Base-by-base conservation (phyloP, 2,113 vertebrate genomes). In the Embiotoca jacksoni region DNA sequence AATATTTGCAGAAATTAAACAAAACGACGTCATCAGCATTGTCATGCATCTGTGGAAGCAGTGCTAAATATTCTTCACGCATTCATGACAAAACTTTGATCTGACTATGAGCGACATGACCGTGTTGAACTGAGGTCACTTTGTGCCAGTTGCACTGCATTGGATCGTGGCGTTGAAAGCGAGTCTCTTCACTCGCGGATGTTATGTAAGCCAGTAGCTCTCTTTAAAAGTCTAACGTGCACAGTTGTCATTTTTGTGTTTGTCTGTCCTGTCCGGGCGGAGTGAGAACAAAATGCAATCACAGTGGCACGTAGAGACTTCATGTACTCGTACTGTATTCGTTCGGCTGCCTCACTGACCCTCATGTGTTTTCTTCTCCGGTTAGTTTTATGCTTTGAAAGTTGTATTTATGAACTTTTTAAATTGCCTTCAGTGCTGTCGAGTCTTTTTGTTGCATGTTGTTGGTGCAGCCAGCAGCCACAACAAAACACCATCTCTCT, bases 201-300 rank as follows among this genome's bases (percentile, higher is more conserved):
- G 72, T 88, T 84, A 81, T 32, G 50, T 61, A 86, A 91, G 56
- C 37, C 5, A n/a, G 7, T 53, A 33, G 55, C 53, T 74, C 33
- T 47, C 46, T 67, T 63, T 67, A 14, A 59, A 75, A 78, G 70
- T 56, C 55, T 47, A 60, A 65, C 44, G 30, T 50, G 73, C 35
- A 55, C 66, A 61, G 60, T 59, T 47, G 52, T 78, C 58, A 31
- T 83, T 54, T 64, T 46, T 15, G 32, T 60, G 75, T 67, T 77
- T 81, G 81, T 78, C 82, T n/a, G 59, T 74, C 7, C 8, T 33
- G 41, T 78, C 67, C 46, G 3, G 66, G 14, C 63, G 50, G 73
- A 75, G 52, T 32, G 59, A 53, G 69, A 76, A 80, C 37, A 47
- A 81, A 69, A 47, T 57, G 73, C 62, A 72, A 79, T 76, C 73